phyloP scores from a whole-genome alignment of 1,140 invertebrate species.

The Bradynema listronoti region DNA sequence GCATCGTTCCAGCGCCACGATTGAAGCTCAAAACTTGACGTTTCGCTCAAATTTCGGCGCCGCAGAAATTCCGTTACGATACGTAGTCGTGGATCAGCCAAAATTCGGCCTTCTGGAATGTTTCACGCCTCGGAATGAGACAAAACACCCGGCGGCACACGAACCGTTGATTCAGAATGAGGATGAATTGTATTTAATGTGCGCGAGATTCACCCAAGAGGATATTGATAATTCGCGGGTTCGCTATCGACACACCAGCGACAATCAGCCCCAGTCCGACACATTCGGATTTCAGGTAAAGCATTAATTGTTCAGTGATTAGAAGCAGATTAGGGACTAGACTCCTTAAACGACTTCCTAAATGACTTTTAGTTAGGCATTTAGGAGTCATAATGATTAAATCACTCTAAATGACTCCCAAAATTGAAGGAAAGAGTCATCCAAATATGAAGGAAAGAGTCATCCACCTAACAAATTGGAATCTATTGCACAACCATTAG shows the following conservation, averaged over 20 bases:
- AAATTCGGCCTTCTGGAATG: slow-evolving; percentile 55
- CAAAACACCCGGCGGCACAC: slow-evolving; percentile 24
- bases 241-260: slow-evolving; percentile 47
- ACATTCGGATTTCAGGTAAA: slow-evolving; percentile 50
- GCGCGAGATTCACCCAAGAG: slow-evolving; percentile 36
- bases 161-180: slow-evolving; percentile 14
- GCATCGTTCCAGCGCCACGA: slow-evolving; percentile 38
- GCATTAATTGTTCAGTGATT: too few relatives aligned
- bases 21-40: slow-evolving; percentile 42
- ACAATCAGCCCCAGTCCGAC: slow-evolving; percentile 33
- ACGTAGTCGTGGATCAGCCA: slow-evolving; percentile 47
- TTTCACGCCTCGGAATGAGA: slow-evolving; percentile 8
- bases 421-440: neutral
- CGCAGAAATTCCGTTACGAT: slow-evolving; percentile 32
- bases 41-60: slow-evolving; percentile 43
- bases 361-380: too few relatives aligned
- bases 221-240: slow-evolving; percentile 38
- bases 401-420: neutral
- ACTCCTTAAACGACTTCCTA: too few relatives aligned
- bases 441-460: neutral
- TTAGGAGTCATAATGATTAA: too few relatives aligned
- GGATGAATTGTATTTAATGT: slow-evolving; percentile 26
- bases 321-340: too few relatives aligned
- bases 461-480: neutral
- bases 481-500: slow-evolving; percentile 12